Percentiles rank a stretch among this genome's conserved stretches.
Evolutionary conservation across 2,888 invertebrate species (phyloP).

Genomic region (Limenitis arthemis): DNA sequence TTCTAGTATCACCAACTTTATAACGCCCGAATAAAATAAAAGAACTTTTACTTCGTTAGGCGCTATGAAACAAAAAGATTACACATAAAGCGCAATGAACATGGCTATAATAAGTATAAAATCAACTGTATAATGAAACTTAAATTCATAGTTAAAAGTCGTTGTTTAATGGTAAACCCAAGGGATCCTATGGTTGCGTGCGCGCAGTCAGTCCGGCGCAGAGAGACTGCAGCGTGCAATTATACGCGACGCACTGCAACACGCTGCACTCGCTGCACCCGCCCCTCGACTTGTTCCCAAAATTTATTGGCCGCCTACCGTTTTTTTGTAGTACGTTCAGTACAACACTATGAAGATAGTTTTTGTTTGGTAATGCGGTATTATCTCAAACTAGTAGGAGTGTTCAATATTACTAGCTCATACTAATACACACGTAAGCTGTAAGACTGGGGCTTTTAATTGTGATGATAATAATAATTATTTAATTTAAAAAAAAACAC

Average conservation of each 20-base stretch:
- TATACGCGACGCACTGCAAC: slow-evolving; percentile 47
- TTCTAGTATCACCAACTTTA: slow-evolving; percentile 15
- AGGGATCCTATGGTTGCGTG: slow-evolving; percentile 56
- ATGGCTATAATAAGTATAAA: no score
- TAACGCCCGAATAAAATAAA: not conserved
- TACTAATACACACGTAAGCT: not conserved
- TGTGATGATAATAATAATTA: not conserved
- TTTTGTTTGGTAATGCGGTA: slow-evolving; percentile 57
- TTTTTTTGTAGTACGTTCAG: slow-evolving; percentile 61
- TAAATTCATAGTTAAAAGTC: slow-evolving; percentile 1
- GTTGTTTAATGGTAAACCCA: not conserved
- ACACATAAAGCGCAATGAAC: not conserved
- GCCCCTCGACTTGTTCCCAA: slow-evolving; percentile 65
- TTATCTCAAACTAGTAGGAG: slow-evolving; percentile 37
- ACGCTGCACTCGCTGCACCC: slow-evolving; percentile 57
- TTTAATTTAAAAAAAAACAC: slow-evolving; percentile 37
- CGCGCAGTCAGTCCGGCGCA: slow-evolving; percentile 61
- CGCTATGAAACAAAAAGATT: not conserved
- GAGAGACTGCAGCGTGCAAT: slow-evolving; percentile 61
- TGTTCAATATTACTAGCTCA: not conserved
- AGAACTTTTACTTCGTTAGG: not conserved
- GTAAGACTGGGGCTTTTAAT: slow-evolving; percentile 54
- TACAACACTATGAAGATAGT: slow-evolving; percentile 62
- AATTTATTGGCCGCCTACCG: slow-evolving; percentile 65
- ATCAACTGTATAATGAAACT: not conserved